Evolutionary conservation across 2,888 invertebrate genomes (phyloP).

Genomic region (Caenorhabditis becei): DNA sequence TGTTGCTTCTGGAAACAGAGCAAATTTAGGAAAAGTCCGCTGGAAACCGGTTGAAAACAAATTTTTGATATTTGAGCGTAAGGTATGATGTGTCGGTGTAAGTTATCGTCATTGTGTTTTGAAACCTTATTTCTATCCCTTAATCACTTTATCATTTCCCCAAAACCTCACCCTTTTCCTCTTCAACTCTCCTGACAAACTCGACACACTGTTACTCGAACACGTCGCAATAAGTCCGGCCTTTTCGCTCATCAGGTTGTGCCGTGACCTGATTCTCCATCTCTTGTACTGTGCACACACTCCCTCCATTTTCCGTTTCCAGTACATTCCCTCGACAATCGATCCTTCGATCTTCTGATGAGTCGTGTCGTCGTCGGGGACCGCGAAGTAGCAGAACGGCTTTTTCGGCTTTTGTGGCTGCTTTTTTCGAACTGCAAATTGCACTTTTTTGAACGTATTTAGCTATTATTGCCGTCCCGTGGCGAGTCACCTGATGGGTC

Average conservation of each 20-base stretch:
- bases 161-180: conserved; percentile 56
- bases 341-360: conserved; percentile 86
- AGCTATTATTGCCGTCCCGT: no score
- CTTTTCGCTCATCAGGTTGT: conserved; percentile 24
- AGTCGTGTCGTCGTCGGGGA: conserved; percentile 81
- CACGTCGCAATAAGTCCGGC: conserved; percentile 42
- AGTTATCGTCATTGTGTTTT: no score
- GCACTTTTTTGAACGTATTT: neutral
- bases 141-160: no score
- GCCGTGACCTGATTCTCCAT: conserved; percentile 87
- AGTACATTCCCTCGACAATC: conserved; percentile 98
- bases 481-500: no score
- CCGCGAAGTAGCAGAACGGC: conserved; percentile 81
- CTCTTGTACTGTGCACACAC: conserved; percentile 99
- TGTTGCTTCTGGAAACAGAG: conserved; percentile 27
- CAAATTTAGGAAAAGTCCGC: no score
- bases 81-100: no score
- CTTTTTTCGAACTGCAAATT: conserved; percentile 67
- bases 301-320: conserved; percentile 96
- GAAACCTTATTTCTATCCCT: no score
- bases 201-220: conserved; percentile 52
- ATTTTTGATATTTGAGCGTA: no score
- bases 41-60: no score
- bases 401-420: conserved; percentile 72
- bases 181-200: conserved; percentile 38